Conservation (phyloP, 2,113 vertebrate species). For the Microtus montanus region DNA sequence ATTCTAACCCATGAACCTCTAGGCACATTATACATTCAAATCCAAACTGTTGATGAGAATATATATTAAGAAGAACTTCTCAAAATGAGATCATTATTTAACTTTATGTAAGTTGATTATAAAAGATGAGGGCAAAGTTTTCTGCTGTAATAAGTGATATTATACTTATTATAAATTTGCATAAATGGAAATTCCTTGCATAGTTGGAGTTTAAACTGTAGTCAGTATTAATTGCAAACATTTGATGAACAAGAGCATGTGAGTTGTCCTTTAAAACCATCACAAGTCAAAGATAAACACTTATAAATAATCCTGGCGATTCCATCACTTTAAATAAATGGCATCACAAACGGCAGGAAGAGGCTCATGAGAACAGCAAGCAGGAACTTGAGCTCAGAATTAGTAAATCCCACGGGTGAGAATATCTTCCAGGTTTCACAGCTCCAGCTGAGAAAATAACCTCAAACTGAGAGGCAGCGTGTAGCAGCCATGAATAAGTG, state of each 20-base stretch:
- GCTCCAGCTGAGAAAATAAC: neutral
- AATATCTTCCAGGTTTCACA: neutral
- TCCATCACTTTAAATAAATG: neutral
- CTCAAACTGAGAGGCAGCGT: neutral
- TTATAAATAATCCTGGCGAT: neutral
- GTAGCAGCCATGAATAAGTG: neutral
- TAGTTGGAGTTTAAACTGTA: neutral
- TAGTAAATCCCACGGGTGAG: neutral
- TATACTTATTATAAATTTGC: neutral
- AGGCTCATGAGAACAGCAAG: neutral
- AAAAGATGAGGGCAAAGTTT: neutral
- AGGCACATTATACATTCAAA: neutral
- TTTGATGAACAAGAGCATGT: neutral
- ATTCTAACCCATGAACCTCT: neutral
- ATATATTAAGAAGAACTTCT: neutral
- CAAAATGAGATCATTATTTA: neutral
- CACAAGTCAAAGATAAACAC: neutral
- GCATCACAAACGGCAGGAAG: neutral
- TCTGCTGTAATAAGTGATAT: neutral
- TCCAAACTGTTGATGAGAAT: neutral
- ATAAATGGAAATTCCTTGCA: neutral
- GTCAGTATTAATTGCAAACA: neutral
- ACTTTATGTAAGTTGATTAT: neutral
- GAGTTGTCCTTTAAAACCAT: neutral
- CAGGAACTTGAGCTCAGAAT: too few relatives aligned